Base-by-base conservation (phyloP, 2,888 invertebrate genomes). In the Phymatocera aterrima region DNA sequence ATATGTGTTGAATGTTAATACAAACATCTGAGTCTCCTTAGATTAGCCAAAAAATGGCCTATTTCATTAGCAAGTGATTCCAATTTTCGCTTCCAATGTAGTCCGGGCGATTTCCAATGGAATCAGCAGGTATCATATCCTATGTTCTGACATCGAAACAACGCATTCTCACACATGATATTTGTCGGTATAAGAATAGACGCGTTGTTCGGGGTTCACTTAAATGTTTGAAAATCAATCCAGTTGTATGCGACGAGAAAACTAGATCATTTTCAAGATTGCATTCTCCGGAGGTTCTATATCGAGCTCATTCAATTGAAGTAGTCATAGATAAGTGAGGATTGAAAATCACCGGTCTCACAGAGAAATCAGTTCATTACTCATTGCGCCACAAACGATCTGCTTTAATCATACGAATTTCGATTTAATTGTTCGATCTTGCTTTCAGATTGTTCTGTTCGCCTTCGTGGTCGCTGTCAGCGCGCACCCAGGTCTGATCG, bases 401-500 rank as follows among this genome's bases (percentile, higher is more conserved):
- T 21, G 15, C 24, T 15, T 15, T 15, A 57, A 24, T 28, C 28
- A 40, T 15, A 8, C n/a, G 5, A 51, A 72, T 15, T n/a, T 3
- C 8, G 15, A 48, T 34, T 34, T 15, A 34, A 72, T 18, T 1
- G 2, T 51, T 51, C 34, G 6, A 21, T 57, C 10, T n/a, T 48
- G 40, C 60, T 84, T 84, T 8, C 82, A 90, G 90, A 85, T 90
- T 79, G 88, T 87, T 82, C 83, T 90, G 64, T 86, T 89, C 84
- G 90, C 89, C 84, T 82, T 88, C 79, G 84, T 90, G 82, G 89
- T 84, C 74, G 90, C 84, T 79, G 88, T 83, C 79, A 86, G 82
- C 79, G 90, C 89, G 77, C 85, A 83, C 84, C 89, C 90, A 88
- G 89, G 80, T 85, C 83, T 82, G 86, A 78, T 77, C 64, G 79